Conservation (phyloP, 2,888 invertebrate species). For the Drosophila picticornis region DNA sequence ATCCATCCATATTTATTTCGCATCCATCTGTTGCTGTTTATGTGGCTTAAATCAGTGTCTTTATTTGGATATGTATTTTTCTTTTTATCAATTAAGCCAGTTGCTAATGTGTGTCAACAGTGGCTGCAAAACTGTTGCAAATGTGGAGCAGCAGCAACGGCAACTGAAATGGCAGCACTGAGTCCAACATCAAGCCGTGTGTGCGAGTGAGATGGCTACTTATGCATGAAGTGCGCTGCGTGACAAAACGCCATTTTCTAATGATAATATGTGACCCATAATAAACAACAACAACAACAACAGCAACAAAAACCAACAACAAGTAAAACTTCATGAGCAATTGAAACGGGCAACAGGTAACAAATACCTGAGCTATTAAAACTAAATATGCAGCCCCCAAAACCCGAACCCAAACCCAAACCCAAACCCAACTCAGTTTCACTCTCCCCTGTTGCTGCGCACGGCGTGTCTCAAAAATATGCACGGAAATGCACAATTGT, state of each 20-base stretch:
- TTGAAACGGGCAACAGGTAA: constrained; percentile 80
- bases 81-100: constrained; percentile 44
- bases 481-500: constrained; percentile 84
- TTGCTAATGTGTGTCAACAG: constrained; percentile 47
- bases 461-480: constrained; percentile 72
- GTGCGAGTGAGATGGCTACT: constrained; percentile 48
- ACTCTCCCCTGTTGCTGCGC: constrained; percentile 1
- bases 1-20: background rate
- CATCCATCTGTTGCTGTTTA: background rate
- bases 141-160: constrained; percentile 17
- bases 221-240: constrained; percentile 75
- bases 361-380: constrained; percentile 80
- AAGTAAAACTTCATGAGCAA: constrained; percentile 64
- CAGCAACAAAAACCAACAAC: constrained; percentile 40
- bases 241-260: constrained; percentile 84
- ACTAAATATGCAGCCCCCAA: constrained; percentile 73
- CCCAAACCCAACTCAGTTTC: background rate
- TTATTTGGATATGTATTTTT: constrained; percentile 16
- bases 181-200: background rate
- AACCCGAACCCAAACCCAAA: constrained; percentile 5
- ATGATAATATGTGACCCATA: constrained; percentile 82
- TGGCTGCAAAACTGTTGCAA: constrained; percentile 38
- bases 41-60: constrained; percentile 41
- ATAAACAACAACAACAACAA: constrained; percentile 60
- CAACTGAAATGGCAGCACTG: constrained; percentile 2